Evolutionary conservation across 1,140 invertebrate genomes (phyloP), one percentile per base, ranked within the genome.

Genomic region (Battus philenor): DNA sequence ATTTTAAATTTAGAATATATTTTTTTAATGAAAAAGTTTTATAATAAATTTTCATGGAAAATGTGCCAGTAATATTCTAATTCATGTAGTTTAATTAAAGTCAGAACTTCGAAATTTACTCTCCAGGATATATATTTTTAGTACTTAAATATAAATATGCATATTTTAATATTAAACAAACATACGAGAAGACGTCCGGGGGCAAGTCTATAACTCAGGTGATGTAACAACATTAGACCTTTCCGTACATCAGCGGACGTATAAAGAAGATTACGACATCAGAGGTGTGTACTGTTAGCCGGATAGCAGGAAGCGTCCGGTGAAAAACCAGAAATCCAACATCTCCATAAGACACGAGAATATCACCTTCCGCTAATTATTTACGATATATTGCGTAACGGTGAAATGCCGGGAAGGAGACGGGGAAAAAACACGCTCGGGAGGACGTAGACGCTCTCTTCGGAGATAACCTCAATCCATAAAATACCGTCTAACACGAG

Each of bases 301-400:
- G 61, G 63, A 56, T 63, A 46, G 43, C 58, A 71, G 76, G 76
- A 84, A 80, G 68, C 52, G 59, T 66, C 57, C 64, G 66, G 66
- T 50, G 64, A 69, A 74, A 81, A 85, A 80, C 75, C 65, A 73
- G 78, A 81, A 72, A 68, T 46, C 52, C 68, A 67, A 63, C 71
- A 70, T 72, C 77, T 71, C 80, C 81, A 83, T 85, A 85, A 81
- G 75, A 83, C 81, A 85, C 81, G 68, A 64, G 75, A 72, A 80
- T 81, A 81, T 78, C 56, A 73, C 68, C 77, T 82, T 85, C 81
- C 81, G 78, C 78, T 85, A 85, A 85, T 85, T 85, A 85, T 83
- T 85, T 80, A 85, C 79, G 72, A 85, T 78, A 81, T 81, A 83
- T 85, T 83, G 75, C 81, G 75, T 85, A 85, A 85, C 79, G 79